Evolutionary conservation across 35 echinoderm and acorn worm genomes (phyloP), one percentile per base, ranked within the genome.

Genomic region (Chiridota heheva): DNA sequence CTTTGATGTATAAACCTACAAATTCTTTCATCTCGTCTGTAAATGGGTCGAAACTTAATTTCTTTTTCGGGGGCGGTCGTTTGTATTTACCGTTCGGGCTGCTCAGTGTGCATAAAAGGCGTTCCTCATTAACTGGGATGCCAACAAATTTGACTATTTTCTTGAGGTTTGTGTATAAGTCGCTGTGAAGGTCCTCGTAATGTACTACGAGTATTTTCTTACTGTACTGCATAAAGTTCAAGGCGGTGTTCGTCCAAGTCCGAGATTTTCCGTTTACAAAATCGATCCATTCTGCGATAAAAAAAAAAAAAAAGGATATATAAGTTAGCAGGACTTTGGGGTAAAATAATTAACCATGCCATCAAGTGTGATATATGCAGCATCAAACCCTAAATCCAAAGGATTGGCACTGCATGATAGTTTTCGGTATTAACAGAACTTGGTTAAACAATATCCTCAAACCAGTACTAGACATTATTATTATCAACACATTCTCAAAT

Each of bases 11-110:
- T 16, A 98, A 71, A 13, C 58, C 55, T 0, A 98, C 41, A 30
- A 84, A 77, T 47, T 98, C 95, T 61, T 70, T 46, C 95, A 98
- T 98, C 47, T 98, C 95, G 36, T 98, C 88, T 13, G 95, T 98
- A 40, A 41, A 98, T 16, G 95, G 95, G 58, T 98, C 95, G 32
- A 98, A 98, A 48, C 40, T 84, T 27, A 91, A 60, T 29, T 70
- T 80, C 16, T 78, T 39, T 43, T 77, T 79, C 36, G 80, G 58
- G 20, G 82, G 59, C 2, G 87, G 85, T 69, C 95, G 63, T 56
- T 98, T 98, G 73, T 91, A 98, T 72, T 98, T 98, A 5, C 95
- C 95, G 24, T 73, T 45, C 2, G 95, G 89, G 36, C 73, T 85
- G 40, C 84, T 87, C 20, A 85, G 59, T 10, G 83, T 81, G 59